phyloP scores from a whole-genome alignment of 2,888 invertebrate species.

The Dryocosmus kuriphilus region DNA sequence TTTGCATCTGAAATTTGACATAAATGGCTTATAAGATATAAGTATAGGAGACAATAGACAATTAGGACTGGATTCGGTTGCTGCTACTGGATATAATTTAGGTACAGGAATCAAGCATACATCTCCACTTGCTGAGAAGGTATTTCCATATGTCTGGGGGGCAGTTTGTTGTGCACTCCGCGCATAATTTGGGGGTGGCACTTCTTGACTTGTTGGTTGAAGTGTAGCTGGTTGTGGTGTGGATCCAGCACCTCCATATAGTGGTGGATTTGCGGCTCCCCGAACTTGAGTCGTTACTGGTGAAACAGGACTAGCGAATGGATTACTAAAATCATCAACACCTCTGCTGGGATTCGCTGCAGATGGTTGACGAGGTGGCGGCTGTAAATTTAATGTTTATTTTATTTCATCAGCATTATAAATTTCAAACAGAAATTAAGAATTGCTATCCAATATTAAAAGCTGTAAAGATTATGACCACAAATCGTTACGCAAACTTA shows the following conservation, averaged over 20 bases:
- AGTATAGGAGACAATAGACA: too few relatives aligned
- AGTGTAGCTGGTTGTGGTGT: slow-evolving; percentile 87
- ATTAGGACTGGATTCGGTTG: too few relatives aligned
- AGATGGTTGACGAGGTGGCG: slow-evolving; percentile 93
- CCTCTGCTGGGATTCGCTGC: slow-evolving; percentile 85
- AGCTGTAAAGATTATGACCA: too few relatives aligned
- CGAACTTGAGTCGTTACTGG: slow-evolving; percentile 79
- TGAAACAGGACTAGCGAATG: slow-evolving; percentile 88
- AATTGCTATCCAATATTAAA: too few relatives aligned
- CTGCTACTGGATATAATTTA: background rate
- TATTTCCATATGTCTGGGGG: slow-evolving; percentile 63
- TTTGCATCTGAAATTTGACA: slow-evolving; percentile 83
- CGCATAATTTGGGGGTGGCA: slow-evolving; percentile 82
- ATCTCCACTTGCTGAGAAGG: slow-evolving; percentile 67
- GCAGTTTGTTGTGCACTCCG: slow-evolving; percentile 82
- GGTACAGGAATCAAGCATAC: slow-evolving; percentile 55
- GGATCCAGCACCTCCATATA: slow-evolving; percentile 70
- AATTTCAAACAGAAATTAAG: too few relatives aligned
- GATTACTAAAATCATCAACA: slow-evolving; percentile 94
- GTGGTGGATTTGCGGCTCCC: slow-evolving; percentile 79
- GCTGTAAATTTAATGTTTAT: slow-evolving; percentile 84
- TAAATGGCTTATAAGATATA: background rate
- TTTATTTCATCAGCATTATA: slow-evolving; percentile 12
- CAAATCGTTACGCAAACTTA: too few relatives aligned
- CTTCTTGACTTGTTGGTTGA: slow-evolving; percentile 85